phyloP scores from a whole-genome alignment of 2,113 vertebrate genomes.

The Lophotis ruficrista region DNA sequence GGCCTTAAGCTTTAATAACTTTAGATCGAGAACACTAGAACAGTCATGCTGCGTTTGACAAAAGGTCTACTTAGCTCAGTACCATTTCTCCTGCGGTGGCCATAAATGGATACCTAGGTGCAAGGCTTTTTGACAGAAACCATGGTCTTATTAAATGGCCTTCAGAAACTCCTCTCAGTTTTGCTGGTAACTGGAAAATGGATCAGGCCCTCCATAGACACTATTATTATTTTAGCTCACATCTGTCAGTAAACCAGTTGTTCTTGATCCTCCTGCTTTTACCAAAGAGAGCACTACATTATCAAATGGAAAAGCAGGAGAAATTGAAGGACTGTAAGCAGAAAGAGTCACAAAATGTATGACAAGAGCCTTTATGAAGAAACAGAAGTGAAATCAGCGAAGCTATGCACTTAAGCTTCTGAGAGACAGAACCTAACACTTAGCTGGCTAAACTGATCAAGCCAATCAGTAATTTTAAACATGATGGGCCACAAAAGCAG shows the following conservation, averaged over 20 bases:
- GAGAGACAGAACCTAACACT: background rate
- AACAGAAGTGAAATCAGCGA: background rate
- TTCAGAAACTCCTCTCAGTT: background rate
- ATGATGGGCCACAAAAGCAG: background rate
- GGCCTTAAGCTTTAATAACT: background rate
- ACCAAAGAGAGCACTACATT: background rate
- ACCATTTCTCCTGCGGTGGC: background rate
- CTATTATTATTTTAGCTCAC: background rate
- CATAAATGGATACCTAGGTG: background rate
- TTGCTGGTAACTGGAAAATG: background rate
- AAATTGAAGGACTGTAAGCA: background rate
- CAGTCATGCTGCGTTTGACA: background rate
- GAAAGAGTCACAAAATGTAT: background rate
- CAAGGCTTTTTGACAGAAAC: background rate
- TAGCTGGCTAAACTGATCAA: background rate
- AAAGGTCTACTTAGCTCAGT: background rate
- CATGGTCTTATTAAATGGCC: background rate
- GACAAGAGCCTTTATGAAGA: background rate
- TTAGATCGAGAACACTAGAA: background rate
- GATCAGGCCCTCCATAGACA: background rate
- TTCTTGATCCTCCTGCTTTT: background rate
- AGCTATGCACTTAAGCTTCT: background rate
- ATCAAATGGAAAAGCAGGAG: background rate
- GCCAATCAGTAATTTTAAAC: background rate
- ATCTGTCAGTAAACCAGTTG: background rate